Evolutionary conservation across 2,113 vertebrate genomes (phyloP).

Genomic region (Euleptes europaea): DNA sequence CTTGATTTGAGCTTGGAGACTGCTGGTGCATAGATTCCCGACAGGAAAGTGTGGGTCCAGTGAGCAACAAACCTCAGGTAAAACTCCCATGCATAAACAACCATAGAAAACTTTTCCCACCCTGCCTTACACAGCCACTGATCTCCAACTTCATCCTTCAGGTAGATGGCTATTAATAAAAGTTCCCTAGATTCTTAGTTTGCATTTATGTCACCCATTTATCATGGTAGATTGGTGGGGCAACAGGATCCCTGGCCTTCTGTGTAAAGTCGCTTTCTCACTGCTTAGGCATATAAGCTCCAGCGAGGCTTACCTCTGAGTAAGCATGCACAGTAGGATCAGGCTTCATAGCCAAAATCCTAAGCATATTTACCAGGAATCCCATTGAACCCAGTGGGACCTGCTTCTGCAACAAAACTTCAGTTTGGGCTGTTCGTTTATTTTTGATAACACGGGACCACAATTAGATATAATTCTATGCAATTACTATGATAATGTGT

Average conservation of each 20-base stretch:
- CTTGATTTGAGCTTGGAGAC: too few species aligned
- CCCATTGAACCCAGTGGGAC: neutral
- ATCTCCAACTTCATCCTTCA: neutral
- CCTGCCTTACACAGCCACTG: neutral
- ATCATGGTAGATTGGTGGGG: neutral
- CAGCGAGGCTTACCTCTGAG: neutral
- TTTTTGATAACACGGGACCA: neutral
- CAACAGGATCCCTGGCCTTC: neutral
- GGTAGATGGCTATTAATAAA: neutral
- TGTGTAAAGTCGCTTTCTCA: neutral
- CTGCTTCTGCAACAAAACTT: neutral
- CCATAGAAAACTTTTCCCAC: neutral
- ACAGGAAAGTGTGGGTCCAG: too few species aligned
- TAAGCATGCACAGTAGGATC: neutral
- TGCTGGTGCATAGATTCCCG: too few species aligned
- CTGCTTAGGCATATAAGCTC: neutral
- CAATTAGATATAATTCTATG: neutral
- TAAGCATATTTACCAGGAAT: neutral
- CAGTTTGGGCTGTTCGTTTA: neutral
- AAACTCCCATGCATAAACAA: too few species aligned
- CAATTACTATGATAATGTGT: neutral
- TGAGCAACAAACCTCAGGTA: too few species aligned
- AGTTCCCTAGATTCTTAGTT: neutral
- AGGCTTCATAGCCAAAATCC: neutral
- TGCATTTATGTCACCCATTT: neutral